Percentiles rank a stretch among this genome's conserved stretches.
Evolutionary conservation across 2,113 vertebrate species (phyloP).

Genomic region (Merops nubicus): DNA sequence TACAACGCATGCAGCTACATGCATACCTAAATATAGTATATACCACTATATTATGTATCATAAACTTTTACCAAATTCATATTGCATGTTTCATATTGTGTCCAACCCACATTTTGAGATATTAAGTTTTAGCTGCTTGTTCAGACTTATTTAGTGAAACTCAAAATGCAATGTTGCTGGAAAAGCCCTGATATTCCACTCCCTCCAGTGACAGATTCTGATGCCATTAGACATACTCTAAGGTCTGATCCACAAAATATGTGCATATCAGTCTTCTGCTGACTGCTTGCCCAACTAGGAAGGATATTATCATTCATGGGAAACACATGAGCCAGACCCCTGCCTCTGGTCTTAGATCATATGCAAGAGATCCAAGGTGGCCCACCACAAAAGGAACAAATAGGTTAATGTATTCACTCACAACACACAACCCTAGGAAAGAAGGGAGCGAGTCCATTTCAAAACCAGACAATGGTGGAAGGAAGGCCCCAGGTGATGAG

Average conservation of each 20-base stretch:
- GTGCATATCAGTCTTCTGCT: too few relatives aligned
- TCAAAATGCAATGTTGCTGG: neutral
- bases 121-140: neutral
- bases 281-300: too few relatives aligned
- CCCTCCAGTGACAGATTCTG: neutral
- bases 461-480: too few relatives aligned
- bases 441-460: too few relatives aligned
- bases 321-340: too few relatives aligned
- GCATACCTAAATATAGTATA: neutral
- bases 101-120: neutral
- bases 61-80: neutral
- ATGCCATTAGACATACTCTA: neutral
- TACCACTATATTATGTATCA: neutral
- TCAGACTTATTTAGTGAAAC: neutral
- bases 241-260: neutral
- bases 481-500: too few relatives aligned
- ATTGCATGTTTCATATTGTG: neutral
- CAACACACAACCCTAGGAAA: too few relatives aligned
- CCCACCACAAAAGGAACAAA: too few relatives aligned
- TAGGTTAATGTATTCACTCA: too few relatives aligned
- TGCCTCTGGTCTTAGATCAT: too few relatives aligned
- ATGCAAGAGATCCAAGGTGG: too few relatives aligned
- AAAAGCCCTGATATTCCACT: neutral
- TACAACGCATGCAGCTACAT: neutral
- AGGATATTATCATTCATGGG: too few relatives aligned